Base-by-base conservation (phyloP, 2,888 invertebrate species). In the Agriopis aurantiaria region DNA sequence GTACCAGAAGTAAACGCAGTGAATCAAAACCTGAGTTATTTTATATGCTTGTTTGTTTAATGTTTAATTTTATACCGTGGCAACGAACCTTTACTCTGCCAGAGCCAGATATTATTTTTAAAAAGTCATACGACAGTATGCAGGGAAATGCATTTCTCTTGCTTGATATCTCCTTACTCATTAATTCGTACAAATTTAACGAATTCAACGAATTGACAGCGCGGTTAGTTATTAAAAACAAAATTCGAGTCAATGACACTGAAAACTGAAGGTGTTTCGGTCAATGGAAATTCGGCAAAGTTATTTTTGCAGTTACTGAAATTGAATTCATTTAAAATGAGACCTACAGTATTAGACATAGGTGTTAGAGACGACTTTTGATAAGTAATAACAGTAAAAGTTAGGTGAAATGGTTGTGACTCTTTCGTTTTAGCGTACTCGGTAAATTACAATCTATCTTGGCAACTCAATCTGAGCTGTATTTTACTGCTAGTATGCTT, bases 51-150 rank as follows among this genome's bases (percentile, higher is more conserved):
- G 92, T 93, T 91, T 92, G 88, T 92, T 90, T 89, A 90, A 89
- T 87, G 93, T 91, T 91, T 93, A 92, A 93, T 91, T 93, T 91
- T 92, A 92, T 87, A 88, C 88, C 81, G 83, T 84, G 92, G 80
- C 93, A 91, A 91, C 88, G 93, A 92, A 88, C 93, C 72, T 8
- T 55, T 55, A 40, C 74, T 68, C 72, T 74, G 73, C 72, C 74
- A 69, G 73, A 72, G 62, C 53, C 14, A 45, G 70, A 75, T 74
- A 71, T 77, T 80, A 78, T 78, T 80, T 80, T 78, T 77, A 80
- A 78, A 77, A 77, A 71, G 63, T 77, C 76, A 77, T 72, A 76
- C 78, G 72, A 75, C 79, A 75, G 65, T 65, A 69, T 73, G 70
- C 73, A 65, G 62, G 56, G 53, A 77, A 75, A 73, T 74, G 71